A percentile compares a stretch with the other conserved stretches of the same genome.
phyloP scores from a whole-genome alignment of 2,888 invertebrate genomes.

The Gastrophysa polygoni region DNA sequence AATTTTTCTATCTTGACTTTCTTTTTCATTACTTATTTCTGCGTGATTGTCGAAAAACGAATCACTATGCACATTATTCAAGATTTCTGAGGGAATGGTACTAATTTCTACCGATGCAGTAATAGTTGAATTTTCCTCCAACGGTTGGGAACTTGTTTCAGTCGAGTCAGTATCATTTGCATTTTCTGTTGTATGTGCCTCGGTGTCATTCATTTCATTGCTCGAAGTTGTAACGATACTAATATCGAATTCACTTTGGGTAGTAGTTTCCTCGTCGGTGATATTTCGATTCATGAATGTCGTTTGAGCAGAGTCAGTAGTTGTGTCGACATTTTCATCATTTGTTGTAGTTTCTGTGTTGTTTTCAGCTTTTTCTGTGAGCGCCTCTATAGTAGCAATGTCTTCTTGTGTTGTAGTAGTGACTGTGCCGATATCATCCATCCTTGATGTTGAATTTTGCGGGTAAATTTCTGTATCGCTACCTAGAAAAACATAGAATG shows the following conservation, averaged over 20 bases:
- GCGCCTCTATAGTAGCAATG: neutral
- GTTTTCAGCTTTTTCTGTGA: slow-evolving; percentile 5
- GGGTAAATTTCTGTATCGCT: too few species aligned
- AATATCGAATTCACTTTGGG: neutral
- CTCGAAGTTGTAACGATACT: neutral
- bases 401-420: neutral
- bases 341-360: slow-evolving; percentile 3
- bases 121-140: slow-evolving; percentile 6
- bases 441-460: too few species aligned
- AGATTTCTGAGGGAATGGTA: slow-evolving; percentile 47
- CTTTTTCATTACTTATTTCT: neutral
- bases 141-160: too few species aligned
- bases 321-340: neutral
- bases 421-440: too few species aligned
- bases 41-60: slow-evolving; percentile 42
- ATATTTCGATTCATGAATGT: neutral
- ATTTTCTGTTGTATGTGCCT: neutral
- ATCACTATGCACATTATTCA: slow-evolving; percentile 53
- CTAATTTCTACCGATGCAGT: neutral
- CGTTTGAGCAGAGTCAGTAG: neutral
- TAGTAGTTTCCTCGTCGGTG: neutral
- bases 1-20: neutral
- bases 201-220: neutral
- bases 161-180: too few species aligned
- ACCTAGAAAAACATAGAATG: too few species aligned